These are phyloP conservation scores for Bombus vancouverensis DNA, from an alignment of 1,140 invertebrate species.

Conservation along the genomic window DNA sequence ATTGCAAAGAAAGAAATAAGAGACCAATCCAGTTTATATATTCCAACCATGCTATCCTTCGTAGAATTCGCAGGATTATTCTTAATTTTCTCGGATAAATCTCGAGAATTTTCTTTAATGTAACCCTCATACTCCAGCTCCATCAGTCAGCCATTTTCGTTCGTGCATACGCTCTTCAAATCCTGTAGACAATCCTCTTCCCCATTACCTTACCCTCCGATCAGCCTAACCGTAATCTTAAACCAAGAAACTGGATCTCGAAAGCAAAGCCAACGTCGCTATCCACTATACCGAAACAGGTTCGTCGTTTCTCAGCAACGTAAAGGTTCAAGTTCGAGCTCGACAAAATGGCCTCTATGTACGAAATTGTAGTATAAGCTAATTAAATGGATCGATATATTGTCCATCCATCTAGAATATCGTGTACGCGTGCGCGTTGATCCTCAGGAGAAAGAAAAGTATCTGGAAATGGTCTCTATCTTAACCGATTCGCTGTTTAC, in stretches of 20 bases:
- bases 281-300: too few relatives aligned
- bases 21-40: too few relatives aligned
- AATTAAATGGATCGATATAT: slow-evolving; percentile 46
- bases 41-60: neutral
- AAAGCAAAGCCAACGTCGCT: too few relatives aligned
- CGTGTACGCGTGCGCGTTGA: slow-evolving; percentile 2
- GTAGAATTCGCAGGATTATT: neutral
- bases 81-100: neutral
- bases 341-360: neutral
- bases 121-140: too few relatives aligned
- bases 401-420: neutral
- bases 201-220: too few relatives aligned
- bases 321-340: neutral
- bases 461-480: neutral
- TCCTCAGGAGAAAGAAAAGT: neutral
- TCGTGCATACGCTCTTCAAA: neutral
- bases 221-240: neutral
- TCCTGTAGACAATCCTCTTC: too few relatives aligned
- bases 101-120: neutral
- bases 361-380: neutral
- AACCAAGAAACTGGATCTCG: neutral
- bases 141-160: neutral
- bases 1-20: too few relatives aligned
- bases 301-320: neutral
- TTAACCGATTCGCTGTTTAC: neutral